Evolutionary conservation across 2,888 invertebrate species (phyloP).

Genomic region (Apamea epomidion): DNA sequence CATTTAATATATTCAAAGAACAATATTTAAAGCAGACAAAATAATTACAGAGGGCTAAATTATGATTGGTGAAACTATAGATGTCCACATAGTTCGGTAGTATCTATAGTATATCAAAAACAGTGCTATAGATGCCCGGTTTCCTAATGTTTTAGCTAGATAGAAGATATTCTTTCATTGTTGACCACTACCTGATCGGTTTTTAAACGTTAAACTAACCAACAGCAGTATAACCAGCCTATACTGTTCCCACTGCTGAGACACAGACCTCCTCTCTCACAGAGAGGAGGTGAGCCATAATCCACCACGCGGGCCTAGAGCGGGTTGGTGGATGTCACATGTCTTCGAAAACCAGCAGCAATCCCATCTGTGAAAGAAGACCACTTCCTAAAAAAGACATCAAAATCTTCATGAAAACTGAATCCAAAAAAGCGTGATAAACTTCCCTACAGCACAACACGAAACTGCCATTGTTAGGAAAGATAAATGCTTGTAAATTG

Average conservation of each 20-base stretch:
- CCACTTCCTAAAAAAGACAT: not conserved
- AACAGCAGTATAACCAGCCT: too few relatives aligned
- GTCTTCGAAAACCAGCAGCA: not conserved
- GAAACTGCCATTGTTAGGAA: conserved; percentile 73
- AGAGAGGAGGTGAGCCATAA: too few relatives aligned
- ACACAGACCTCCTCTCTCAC: too few relatives aligned
- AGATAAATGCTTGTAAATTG: conserved; percentile 77
- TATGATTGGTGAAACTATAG: too few relatives aligned
- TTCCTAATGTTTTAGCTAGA: not conserved
- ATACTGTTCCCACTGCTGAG: too few relatives aligned
- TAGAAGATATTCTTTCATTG: not conserved
- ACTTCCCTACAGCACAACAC: conserved; percentile 47
- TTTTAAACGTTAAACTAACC: not conserved
- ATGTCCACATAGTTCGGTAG: too few relatives aligned
- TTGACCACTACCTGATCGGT: not conserved
- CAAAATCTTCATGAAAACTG: not conserved
- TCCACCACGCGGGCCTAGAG: too few relatives aligned
- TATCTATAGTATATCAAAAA: not conserved
- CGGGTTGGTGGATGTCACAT: too few relatives aligned
- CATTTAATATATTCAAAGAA: not conserved
- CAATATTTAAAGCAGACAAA: not conserved
- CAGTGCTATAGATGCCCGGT: not conserved
- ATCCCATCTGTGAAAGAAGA: not conserved
- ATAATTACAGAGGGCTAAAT: too few relatives aligned
- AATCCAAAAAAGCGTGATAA: conserved; percentile 25